These are phyloP conservation scores for Prosapia bicincta DNA, from an alignment of 2,888 invertebrate species.

Conservation along the genomic window DNA sequence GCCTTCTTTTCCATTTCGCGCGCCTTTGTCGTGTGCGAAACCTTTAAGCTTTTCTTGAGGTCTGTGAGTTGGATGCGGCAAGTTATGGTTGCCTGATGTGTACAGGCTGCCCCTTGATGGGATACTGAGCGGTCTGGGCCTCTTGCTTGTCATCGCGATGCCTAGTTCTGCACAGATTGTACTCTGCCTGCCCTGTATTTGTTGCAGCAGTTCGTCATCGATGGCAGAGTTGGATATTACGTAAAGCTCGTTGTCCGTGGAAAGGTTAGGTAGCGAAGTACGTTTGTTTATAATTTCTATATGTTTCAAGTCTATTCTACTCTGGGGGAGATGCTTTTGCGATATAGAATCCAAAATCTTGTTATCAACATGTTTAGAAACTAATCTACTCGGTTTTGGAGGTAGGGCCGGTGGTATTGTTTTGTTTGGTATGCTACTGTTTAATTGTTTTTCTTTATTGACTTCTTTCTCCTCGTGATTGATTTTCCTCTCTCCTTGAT, in stretches of 20 bases:
- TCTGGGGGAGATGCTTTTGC: conserved; percentile 15
- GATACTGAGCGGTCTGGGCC: background rate
- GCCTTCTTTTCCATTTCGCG: background rate
- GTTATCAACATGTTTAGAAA: conserved; percentile 14
- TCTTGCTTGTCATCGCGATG: background rate
- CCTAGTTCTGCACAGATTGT: conserved; percentile 22
- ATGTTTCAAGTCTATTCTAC: conserved; percentile 4
- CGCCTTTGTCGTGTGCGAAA: too few relatives aligned
- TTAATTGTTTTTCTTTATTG: conserved; percentile 1
- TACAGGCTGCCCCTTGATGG: conserved; percentile 14
- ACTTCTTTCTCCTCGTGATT: conserved; percentile 12
- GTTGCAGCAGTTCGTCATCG: conserved; percentile 37
- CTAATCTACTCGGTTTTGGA: conserved; percentile 58
- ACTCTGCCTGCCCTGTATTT: conserved; percentile 34
- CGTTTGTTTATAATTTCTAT: conserved; percentile 24
- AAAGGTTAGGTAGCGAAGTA: conserved; percentile 31
- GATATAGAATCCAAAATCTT: background rate
- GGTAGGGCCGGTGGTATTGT: conserved; percentile 66
- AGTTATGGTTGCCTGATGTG: conserved; percentile 1
- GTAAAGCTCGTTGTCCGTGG: conserved; percentile 48
- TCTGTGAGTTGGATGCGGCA: conserved; percentile 35
- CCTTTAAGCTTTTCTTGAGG: conserved; percentile 22
- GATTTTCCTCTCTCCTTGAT: background rate
- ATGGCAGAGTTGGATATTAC: conserved; percentile 44
- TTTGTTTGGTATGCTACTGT: background rate